These are phyloP conservation scores for Synanthedon vespiformis DNA, from an alignment of 2,888 invertebrate species.

Conservation along the genomic window DNA sequence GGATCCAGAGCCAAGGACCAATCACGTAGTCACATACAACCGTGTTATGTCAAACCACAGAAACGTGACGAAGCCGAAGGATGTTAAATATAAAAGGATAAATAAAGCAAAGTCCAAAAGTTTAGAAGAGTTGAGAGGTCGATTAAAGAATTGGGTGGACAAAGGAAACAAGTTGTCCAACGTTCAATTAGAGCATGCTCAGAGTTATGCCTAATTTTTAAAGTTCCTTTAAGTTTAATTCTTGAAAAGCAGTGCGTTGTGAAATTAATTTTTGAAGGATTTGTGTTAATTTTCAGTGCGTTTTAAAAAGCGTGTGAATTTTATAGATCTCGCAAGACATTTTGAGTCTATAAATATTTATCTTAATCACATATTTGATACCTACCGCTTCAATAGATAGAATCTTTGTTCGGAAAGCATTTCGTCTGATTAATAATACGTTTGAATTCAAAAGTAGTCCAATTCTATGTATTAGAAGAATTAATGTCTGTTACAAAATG, in stretches of 20 bases:
- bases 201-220: constrained; percentile 68
- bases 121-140: constrained; percentile 83
- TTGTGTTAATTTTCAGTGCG: too few relatives aligned
- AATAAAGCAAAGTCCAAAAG: constrained; percentile 93
- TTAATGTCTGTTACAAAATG: too few relatives aligned
- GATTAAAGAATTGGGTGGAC: constrained; percentile 88
- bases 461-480: too few relatives aligned
- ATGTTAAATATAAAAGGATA: constrained; percentile 90
- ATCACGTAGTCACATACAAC: constrained; percentile 81
- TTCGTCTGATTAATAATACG: too few relatives aligned
- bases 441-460: too few relatives aligned
- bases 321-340: too few relatives aligned
- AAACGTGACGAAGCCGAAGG: constrained; percentile 90
- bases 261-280: too few relatives aligned
- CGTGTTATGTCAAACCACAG: constrained; percentile 92
- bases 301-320: too few relatives aligned
- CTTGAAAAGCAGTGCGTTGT: not conserved
- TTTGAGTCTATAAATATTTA: too few relatives aligned
- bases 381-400: too few relatives aligned
- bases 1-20: constrained; percentile 46
- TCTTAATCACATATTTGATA: too few relatives aligned
- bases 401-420: too few relatives aligned
- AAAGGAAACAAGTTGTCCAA: constrained; percentile 79
- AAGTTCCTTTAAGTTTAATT: constrained; percentile 33
- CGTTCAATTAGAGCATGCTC: constrained; percentile 76